A percentile compares a stretch with the other conserved stretches of the same genome.
Conservation (phyloP, 2,797 vertebrate species). For the Sorex maritimensis region DNA sequence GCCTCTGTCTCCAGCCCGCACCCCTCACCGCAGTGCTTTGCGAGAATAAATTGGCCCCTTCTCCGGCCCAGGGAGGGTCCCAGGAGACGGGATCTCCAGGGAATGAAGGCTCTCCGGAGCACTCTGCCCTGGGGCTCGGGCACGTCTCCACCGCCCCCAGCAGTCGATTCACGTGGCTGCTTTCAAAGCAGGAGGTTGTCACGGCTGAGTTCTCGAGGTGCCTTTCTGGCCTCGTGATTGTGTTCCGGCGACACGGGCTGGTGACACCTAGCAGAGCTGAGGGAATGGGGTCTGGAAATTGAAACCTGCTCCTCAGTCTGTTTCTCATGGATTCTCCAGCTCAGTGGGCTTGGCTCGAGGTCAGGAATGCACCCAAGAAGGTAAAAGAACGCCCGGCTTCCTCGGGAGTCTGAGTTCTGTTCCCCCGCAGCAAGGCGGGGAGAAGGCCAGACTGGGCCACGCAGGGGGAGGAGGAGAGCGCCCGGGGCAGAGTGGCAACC, state of each 20-base stretch:
- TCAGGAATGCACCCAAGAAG: background rate
- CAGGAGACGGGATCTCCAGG: no score
- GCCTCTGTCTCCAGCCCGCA: no score
- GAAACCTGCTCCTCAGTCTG: constrained; percentile 20
- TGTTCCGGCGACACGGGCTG: constrained; percentile 23
- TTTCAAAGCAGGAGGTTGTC: constrained; percentile 41
- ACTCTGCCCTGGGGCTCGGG: no score
- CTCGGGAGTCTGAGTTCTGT: no score
- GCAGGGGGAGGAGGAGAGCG: constrained; percentile 60
- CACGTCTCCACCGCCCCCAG: background rate
- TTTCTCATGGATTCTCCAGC: background rate
- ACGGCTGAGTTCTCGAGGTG: constrained; percentile 32
- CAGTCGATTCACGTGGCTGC: constrained; percentile 1
- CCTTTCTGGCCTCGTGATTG: background rate
- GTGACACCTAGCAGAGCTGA: background rate
- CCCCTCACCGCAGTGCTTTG: no score
- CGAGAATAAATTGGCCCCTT: no score
- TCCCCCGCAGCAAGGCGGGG: background rate
- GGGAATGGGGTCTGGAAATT: background rate
- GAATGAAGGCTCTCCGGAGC: no score
- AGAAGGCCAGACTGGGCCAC: constrained; percentile 70
- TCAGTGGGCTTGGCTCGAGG: background rate
- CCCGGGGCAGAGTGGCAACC: background rate
- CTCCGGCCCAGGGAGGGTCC: no score
- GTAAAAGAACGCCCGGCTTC: no score